These are phyloP conservation scores for Gambelia wislizenii DNA, from an alignment of 2,797 vertebrate genomes.

Conservation along the genomic window DNA sequence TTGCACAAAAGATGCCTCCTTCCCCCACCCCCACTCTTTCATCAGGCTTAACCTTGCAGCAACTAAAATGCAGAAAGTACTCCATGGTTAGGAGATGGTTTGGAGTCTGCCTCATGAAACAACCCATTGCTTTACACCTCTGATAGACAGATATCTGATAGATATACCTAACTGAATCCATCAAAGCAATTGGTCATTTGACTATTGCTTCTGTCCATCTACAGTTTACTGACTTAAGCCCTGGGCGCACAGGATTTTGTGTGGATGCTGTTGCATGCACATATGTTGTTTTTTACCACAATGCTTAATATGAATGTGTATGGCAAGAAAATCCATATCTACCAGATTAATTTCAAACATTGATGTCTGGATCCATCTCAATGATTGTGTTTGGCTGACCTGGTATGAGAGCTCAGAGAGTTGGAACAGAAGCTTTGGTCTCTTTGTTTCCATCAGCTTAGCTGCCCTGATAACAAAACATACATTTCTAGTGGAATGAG, in stretches of 20 bases:
- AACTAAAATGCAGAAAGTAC: not conserved
- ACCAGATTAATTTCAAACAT: no score
- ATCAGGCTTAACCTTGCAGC: not conserved
- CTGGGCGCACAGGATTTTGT: not conserved
- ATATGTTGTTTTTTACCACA: not conserved
- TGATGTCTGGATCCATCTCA: not conserved
- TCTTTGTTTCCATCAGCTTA: not conserved
- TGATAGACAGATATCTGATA: not conserved
- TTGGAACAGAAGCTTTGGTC: not conserved
- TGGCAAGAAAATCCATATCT: not conserved
- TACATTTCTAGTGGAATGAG: not conserved
- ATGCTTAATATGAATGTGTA: not conserved
- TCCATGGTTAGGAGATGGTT: not conserved
- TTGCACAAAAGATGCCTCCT: constrained; percentile 5
- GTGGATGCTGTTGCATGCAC: not conserved
- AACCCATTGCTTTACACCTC: not conserved
- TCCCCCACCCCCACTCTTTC: not conserved
- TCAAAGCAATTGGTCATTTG: not conserved
- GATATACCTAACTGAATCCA: not conserved
- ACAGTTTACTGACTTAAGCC: not conserved
- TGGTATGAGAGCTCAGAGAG: not conserved
- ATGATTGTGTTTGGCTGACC: not conserved
- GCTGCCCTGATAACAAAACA: not conserved
- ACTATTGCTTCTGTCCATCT: not conserved
- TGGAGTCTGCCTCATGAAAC: not conserved